phyloP scores from a whole-genome alignment of 2,888 invertebrate genomes.

The Galerucella pusilla region DNA sequence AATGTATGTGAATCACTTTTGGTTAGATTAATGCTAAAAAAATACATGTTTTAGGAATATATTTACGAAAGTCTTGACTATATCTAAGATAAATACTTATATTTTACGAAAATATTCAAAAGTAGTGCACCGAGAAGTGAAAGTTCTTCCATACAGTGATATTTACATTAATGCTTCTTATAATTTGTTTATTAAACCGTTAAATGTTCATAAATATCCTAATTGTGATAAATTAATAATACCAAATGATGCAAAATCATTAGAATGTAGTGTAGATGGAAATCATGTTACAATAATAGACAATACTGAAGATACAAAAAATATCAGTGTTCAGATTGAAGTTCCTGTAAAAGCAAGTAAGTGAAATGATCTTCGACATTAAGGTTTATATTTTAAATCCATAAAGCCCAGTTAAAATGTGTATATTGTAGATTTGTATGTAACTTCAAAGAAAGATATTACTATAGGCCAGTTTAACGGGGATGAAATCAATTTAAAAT shows the following conservation, averaged over 20 bases:
- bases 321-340: slow-evolving; percentile 51
- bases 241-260: slow-evolving; percentile 43
- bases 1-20: background rate
- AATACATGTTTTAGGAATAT: slow-evolving; percentile 28
- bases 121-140: slow-evolving; percentile 46
- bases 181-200: slow-evolving; percentile 55
- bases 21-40: background rate
- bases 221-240: slow-evolving; percentile 57
- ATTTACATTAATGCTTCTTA: slow-evolving; percentile 56
- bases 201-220: slow-evolving; percentile 58
- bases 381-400: too few relatives aligned
- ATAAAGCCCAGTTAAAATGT: background rate
- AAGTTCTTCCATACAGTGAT: slow-evolving; percentile 57
- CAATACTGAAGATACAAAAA: slow-evolving; percentile 37
- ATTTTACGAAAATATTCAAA: slow-evolving; percentile 31
- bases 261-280: slow-evolving; percentile 49
- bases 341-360: slow-evolving; percentile 62
- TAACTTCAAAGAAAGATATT: slow-evolving; percentile 51
- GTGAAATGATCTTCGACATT: slow-evolving; percentile 28
- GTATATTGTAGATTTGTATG: slow-evolving; percentile 52
- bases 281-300: slow-evolving; percentile 49
- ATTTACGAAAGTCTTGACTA: slow-evolving; percentile 18
- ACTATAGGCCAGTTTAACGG: slow-evolving; percentile 52
- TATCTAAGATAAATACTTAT: slow-evolving; percentile 12
- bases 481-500: slow-evolving; percentile 50